Percentiles rank a stretch among this genome's conserved stretches.
These are phyloP conservation scores for Yasuhikotakia modesta DNA, from an alignment of 2,797 vertebrate species.

Conservation along the genomic window DNA sequence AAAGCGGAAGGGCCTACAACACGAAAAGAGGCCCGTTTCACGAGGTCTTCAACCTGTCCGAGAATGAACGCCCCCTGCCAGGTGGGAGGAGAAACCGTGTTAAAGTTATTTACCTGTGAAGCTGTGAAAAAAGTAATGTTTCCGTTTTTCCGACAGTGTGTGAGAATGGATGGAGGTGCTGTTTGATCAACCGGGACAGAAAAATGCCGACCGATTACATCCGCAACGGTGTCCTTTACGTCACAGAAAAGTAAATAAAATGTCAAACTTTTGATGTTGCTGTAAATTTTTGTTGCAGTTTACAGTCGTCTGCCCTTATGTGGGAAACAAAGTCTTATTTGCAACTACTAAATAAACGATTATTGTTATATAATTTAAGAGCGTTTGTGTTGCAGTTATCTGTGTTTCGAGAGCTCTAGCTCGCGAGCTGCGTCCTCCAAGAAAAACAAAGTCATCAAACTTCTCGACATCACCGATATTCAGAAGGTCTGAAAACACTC, in stretches of 20 bases:
- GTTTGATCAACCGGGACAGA: slow-evolving; percentile 93
- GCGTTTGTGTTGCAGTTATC: slow-evolving; percentile 76
- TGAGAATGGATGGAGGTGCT: slow-evolving; percentile 96
- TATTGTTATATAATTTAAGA: no score
- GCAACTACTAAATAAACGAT: neutral
- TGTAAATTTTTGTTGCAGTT: neutral
- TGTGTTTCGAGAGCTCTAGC: slow-evolving; percentile 94
- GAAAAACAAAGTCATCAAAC: slow-evolving; percentile 95
- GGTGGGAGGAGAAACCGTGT: slow-evolving; percentile 70
- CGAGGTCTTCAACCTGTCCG: slow-evolving; percentile 90
- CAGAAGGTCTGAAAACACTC: slow-evolving; percentile 84
- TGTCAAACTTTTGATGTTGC: neutral
- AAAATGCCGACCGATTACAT: slow-evolving; percentile 98
- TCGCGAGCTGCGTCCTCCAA: slow-evolving; percentile 91
- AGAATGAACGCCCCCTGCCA: slow-evolving; percentile 88
- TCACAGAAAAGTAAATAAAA: slow-evolving; percentile 87
- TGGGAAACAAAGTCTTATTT: neutral
- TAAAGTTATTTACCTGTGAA: neutral
- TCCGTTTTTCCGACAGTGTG: slow-evolving; percentile 78
- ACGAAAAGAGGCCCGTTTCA: slow-evolving; percentile 93
- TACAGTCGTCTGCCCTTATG: neutral
- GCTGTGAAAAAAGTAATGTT: neutral
- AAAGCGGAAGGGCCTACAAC: slow-evolving; percentile 82
- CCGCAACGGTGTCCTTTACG: slow-evolving; percentile 91
- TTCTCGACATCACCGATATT: slow-evolving; percentile 90